These are phyloP conservation scores for Poecilia velifera DNA, from an alignment of 2,797 vertebrate genomes.

Conservation along the genomic window DNA sequence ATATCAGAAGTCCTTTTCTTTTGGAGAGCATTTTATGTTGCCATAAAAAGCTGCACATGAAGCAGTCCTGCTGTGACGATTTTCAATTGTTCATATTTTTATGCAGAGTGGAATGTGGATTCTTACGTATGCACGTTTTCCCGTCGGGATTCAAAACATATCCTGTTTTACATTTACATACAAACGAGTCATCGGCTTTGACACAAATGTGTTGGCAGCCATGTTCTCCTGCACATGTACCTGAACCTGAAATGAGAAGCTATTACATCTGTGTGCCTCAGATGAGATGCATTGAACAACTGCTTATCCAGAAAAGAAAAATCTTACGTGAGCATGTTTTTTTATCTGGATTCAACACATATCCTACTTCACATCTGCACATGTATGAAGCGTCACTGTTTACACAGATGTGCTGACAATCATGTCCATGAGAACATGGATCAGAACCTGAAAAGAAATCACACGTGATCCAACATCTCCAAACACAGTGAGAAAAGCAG, in stretches of 20 bases:
- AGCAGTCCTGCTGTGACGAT: background rate
- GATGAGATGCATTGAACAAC: background rate
- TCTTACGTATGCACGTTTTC: conserved; percentile 70
- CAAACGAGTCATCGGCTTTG: conserved; percentile 72
- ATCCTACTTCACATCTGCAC: conserved; percentile 80
- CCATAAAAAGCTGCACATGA: background rate
- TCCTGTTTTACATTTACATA: conserved; percentile 84
- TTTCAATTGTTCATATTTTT: background rate
- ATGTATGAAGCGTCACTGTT: conserved; percentile 59
- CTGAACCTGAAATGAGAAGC: conserved; percentile 74
- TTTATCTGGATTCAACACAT: conserved; percentile 67
- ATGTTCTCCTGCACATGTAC: conserved; percentile 69
- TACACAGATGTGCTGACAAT: conserved; percentile 82
- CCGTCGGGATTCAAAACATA: conserved; percentile 77
- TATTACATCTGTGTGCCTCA: background rate
- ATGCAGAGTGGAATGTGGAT: background rate
- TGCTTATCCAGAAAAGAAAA: background rate
- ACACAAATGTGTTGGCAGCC: conserved; percentile 82
- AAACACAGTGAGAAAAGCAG: background rate
- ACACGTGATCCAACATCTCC: background rate
- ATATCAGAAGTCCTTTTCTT: background rate
- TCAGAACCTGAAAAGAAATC: conserved; percentile 57
- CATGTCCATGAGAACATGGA: conserved; percentile 70
- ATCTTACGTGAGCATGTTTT: conserved; percentile 60
- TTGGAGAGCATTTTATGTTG: background rate